Conservation (phyloP, 2,888 invertebrate species). For the Galerucella nymphaeae region DNA sequence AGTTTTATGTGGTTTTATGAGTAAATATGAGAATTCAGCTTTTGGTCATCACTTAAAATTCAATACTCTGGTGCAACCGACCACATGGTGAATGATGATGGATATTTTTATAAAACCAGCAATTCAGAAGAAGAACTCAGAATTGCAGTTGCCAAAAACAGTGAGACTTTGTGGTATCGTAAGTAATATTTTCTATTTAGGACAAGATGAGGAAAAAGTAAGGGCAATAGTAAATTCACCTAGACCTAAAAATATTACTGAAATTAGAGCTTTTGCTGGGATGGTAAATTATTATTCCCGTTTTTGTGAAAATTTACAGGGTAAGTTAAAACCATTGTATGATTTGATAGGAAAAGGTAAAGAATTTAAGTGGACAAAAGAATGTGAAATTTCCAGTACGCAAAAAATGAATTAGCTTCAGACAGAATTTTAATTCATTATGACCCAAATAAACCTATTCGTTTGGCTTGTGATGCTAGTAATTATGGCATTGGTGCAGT, state of each 20-base stretch:
- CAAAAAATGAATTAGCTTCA: neutral
- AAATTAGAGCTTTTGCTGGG: conserved; percentile 54
- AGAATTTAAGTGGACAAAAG: conserved; percentile 49
- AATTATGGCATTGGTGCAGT: conserved; percentile 32
- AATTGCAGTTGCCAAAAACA: conserved; percentile 35
- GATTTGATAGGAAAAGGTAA: conserved; percentile 18
- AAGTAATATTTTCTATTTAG: conserved; percentile 30
- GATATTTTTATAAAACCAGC: conserved; percentile 18
- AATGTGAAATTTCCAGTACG: neutral
- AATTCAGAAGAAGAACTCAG: conserved; percentile 28
- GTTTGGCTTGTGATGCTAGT: neutral
- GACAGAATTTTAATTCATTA: neutral
- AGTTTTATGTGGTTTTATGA: neutral
- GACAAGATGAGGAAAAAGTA: conserved; percentile 32
- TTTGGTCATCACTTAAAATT: no score
- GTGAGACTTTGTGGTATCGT: no score
- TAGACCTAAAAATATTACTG: conserved; percentile 17
- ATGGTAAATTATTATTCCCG: conserved; percentile 58
- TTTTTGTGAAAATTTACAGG: conserved; percentile 39
- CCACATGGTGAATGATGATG: no score
- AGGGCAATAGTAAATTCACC: conserved; percentile 17
- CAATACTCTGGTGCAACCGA: no score
- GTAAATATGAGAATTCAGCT: no score
- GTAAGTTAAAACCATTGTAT: conserved; percentile 53
- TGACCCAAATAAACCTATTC: neutral